These are phyloP conservation scores for Clusia tigrina DNA, from an alignment of 2,888 invertebrate species.

Conservation along the genomic window DNA sequence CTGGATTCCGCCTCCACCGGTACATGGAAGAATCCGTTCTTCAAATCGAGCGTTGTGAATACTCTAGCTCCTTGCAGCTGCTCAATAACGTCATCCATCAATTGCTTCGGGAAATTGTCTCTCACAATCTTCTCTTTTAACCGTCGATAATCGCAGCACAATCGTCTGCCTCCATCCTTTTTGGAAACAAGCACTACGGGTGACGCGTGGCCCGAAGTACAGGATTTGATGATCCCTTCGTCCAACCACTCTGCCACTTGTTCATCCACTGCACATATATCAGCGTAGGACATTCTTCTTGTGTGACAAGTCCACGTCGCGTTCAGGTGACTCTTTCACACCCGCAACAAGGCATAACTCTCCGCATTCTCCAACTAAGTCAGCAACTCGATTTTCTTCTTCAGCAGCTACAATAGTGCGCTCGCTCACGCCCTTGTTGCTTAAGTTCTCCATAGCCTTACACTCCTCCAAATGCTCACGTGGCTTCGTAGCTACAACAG, in stretches of 20 bases:
- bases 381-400: too few relatives aligned
- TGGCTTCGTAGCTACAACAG: too few relatives aligned
- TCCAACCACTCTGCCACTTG: constrained; percentile 17
- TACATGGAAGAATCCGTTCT: constrained; percentile 35
- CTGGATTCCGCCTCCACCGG: constrained; percentile 25
- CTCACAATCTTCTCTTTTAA: constrained; percentile 23
- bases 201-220: constrained; percentile 22
- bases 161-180: constrained; percentile 24
- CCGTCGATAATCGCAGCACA: constrained; percentile 25
- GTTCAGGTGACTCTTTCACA: too few relatives aligned
- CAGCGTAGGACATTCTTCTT: constrained; percentile 17
- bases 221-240: constrained; percentile 11
- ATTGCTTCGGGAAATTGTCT: constrained; percentile 17
- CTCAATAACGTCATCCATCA: constrained; percentile 13
- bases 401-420: too few relatives aligned
- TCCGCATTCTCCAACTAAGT: too few relatives aligned
- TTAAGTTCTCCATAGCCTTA: too few relatives aligned
- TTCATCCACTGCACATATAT: constrained; percentile 20
- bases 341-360: too few relatives aligned
- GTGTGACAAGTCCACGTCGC: too few relatives aligned
- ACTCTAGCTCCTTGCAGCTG: constrained; percentile 25
- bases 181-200: constrained; percentile 23
- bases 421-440: too few relatives aligned
- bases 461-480: too few relatives aligned
- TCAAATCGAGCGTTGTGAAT: constrained; percentile 31